phyloP scores from a whole-genome alignment of 2,113 vertebrate genomes.

The Phylloscopus trochiloides region DNA sequence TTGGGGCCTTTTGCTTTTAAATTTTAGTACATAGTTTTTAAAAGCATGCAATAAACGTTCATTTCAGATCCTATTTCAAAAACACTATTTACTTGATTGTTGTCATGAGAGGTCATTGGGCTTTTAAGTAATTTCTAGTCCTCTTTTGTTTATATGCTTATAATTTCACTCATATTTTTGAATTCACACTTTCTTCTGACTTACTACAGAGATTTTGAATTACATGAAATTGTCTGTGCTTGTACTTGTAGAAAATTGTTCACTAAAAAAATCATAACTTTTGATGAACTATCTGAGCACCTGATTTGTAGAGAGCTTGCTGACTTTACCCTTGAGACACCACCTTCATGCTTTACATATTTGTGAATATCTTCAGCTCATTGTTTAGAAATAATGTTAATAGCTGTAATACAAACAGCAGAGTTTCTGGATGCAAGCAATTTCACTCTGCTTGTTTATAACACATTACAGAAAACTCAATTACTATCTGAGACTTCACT shows the following conservation, averaged over 20 bases:
- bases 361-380: background rate
- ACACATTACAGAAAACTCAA: background rate
- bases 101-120: background rate
- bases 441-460: fast-evolving
- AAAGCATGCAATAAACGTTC: background rate
- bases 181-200: background rate
- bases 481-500: background rate
- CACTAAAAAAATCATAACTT: background rate
- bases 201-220: background rate
- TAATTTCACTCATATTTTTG: background rate
- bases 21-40: background rate
- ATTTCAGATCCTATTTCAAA: background rate
- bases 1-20: background rate
- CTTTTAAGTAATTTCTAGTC: background rate
- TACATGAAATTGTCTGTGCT: background rate
- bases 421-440: background rate
- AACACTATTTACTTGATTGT: background rate
- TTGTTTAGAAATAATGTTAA: background rate
- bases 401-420: background rate
- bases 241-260: background rate
- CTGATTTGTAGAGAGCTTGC: background rate
- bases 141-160: background rate
- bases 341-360: background rate
- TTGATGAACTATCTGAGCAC: background rate
- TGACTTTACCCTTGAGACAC: background rate